Percentiles rank a stretch among this genome's conserved stretches.
Conservation (phyloP, 2,888 invertebrate species). For the Camponotus fellah region DNA sequence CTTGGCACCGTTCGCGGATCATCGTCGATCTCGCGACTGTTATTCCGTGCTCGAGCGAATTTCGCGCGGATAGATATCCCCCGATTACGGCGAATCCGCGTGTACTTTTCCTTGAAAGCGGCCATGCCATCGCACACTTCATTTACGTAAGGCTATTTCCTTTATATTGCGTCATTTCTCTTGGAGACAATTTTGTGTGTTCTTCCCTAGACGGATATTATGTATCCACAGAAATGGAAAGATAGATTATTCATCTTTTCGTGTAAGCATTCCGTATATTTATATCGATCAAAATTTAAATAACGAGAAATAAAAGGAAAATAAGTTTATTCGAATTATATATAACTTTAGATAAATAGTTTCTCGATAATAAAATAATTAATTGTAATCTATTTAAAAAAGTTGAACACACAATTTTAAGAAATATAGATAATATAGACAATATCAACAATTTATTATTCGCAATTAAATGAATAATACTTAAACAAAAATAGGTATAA, state of each 20-base stretch:
- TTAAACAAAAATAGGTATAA: neutral
- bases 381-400: neutral
- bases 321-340: neutral
- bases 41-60: conserved; percentile 11
- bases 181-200: neutral
- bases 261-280: neutral
- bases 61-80: neutral
- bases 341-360: neutral
- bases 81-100: neutral
- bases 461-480: neutral
- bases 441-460: neutral
- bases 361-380: neutral
- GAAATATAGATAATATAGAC: too few relatives aligned
- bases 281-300: neutral
- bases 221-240: neutral
- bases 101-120: neutral
- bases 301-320: neutral
- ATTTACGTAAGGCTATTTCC: conserved; percentile 12
- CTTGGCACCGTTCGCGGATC: neutral
- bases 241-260: too few relatives aligned
- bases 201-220: neutral
- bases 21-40: conserved; percentile 4
- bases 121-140: neutral
- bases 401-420: neutral
- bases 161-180: neutral